Evolutionary conservation across 2,113 vertebrate genomes (phyloP), one percentile per base, ranked within the genome.

Genomic region (Pseudopipra pipra): DNA sequence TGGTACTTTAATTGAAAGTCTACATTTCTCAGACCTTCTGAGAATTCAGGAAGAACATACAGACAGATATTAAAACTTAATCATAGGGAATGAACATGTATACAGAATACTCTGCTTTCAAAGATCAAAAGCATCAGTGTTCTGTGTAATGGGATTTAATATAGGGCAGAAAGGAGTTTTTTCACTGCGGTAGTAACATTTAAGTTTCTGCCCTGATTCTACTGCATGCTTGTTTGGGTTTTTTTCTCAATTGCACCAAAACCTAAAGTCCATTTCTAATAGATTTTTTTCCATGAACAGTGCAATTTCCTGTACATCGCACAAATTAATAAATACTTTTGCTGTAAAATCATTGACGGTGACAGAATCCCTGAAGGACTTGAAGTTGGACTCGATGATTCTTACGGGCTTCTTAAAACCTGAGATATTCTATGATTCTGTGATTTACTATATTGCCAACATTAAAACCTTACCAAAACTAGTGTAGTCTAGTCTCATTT

Each of bases 151-250:
- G 27, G 31, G 24, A 85, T 51, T 90, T 92, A 70, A 52, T n/a
- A 49, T 1, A 66, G 8, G 21, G 12, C 17, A 85, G 33, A 44
- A 84, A 73, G 20, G 25, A 59, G 3, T 31, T 80, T 81, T 81
- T 80, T 55, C 17, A 61, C 7, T 0, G 0, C 43, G 5, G 22
- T 65, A 63, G 30, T 55, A 76, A 59, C 59, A 76, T 59, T 67
- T 35, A 54, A 44, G 21, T 54, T 67, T 87, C 43, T 68, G 41
- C 6, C 6, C 18, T 5, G 8, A 27, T 59, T 80, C 58, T 89
- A 43, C 14, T 65, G 12, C 10, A 41, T 0, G 0, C 18, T 1
- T 28, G 2, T 81, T 33, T 20, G 37, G 15, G 4, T 35, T 67
- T 82, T 35, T 66, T 66, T 47, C n/a, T 54, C 18, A 66, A 3